These are phyloP conservation scores for Upupa epops DNA, from an alignment of 2,113 vertebrate species.

Conservation along the genomic window DNA sequence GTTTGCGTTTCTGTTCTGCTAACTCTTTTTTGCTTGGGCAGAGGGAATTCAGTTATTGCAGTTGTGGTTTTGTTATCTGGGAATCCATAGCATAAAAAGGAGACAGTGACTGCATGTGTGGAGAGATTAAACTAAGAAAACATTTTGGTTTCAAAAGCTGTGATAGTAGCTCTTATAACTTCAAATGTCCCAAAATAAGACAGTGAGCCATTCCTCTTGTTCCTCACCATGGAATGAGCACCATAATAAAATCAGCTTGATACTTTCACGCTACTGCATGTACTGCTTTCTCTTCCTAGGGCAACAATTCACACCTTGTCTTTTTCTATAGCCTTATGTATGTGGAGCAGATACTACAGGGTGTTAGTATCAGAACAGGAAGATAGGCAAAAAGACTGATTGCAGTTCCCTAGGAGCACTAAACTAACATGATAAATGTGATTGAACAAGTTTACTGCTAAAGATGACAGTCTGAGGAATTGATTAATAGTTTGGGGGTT, in stretches of 20 bases:
- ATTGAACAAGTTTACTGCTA: neutral
- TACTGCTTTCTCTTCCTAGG: neutral
- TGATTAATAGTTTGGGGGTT: neutral
- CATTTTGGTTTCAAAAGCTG: neutral
- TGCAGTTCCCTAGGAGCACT: neutral
- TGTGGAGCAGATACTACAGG: neutral
- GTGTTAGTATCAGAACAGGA: neutral
- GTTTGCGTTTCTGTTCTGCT: slow-evolving; percentile 14
- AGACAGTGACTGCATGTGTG: neutral
- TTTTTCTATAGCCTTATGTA: neutral
- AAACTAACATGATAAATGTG: neutral
- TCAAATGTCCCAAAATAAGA: neutral
- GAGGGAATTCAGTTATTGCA: neutral
- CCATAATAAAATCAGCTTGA: neutral
- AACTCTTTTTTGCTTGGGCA: neutral
- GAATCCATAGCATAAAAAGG: neutral
- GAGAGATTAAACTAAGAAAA: slow-evolving; percentile 6
- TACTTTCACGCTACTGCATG: neutral
- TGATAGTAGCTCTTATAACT: neutral
- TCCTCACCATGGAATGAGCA: neutral
- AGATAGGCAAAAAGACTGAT: neutral
- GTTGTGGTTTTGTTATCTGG: neutral
- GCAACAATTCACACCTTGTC: neutral
- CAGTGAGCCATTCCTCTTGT: neutral
- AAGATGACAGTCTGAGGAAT: neutral